Evolutionary conservation across 2,888 invertebrate species (phyloP).

Genomic region (Xylota sylvarum): DNA sequence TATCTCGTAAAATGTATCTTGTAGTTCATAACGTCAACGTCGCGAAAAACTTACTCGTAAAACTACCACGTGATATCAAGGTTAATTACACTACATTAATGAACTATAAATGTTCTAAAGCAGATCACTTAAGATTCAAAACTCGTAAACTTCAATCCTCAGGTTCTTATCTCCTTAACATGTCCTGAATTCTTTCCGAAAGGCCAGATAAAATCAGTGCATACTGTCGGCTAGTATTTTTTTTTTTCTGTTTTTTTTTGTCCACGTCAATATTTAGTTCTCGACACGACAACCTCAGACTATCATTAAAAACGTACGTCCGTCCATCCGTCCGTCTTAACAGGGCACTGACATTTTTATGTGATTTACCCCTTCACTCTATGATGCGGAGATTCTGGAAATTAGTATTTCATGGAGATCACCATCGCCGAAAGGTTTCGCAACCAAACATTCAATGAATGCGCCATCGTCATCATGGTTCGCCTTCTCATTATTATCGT

Average conservation of each 20-base stretch:
- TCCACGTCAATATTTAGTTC: conserved; percentile 4
- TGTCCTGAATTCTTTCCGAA: conserved; percentile 38
- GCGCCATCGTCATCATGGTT: conserved; percentile 14
- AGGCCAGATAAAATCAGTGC: conserved; percentile 40
- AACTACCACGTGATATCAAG: no score
- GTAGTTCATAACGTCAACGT: no score
- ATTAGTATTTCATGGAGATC: conserved; percentile 73
- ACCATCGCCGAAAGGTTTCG: conserved; percentile 48
- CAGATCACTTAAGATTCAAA: conserved; percentile 50
- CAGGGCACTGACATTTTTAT: conserved; percentile 62
- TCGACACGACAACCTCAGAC: conserved; percentile 17
- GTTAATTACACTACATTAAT: no score
- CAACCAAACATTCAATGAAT: conserved; percentile 53
- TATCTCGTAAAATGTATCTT: no score
- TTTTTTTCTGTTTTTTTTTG: not conserved
- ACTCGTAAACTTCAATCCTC: conserved; percentile 42
- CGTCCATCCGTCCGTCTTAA: not conserved
- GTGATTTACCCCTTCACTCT: conserved; percentile 70
- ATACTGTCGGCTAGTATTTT: not conserved
- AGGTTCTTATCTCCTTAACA: conserved; percentile 31
- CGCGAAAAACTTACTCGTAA: no score
- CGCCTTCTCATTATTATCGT: conserved; percentile 58
- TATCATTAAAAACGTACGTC: conserved; percentile 48
- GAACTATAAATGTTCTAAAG: not conserved
- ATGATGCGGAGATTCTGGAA: conserved; percentile 43